Conservation (phyloP, 2,888 invertebrate species). For the Orthonevra nobilis region DNA sequence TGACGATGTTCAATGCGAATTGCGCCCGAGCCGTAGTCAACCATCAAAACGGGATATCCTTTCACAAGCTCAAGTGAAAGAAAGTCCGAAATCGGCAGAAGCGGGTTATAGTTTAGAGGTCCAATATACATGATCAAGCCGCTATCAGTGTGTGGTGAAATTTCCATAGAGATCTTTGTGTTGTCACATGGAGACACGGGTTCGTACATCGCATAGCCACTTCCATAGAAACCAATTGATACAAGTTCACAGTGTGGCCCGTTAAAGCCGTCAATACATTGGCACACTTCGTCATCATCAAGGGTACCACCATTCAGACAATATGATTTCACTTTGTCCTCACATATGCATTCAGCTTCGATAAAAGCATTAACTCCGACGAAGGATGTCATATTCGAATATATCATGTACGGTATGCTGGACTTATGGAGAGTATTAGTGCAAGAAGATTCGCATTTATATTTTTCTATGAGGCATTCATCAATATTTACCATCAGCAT, state of each 20-base stretch:
- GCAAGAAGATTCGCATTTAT: conserved; percentile 88
- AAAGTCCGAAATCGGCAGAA: conserved; percentile 89
- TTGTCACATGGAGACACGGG: conserved; percentile 92
- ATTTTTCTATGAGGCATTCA: conserved; percentile 90
- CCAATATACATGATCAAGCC: conserved; percentile 96
- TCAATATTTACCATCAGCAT: conserved; percentile 95
- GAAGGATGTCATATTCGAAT: conserved; percentile 95
- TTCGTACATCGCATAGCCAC: conserved; percentile 96
- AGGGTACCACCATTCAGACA: conserved; percentile 90
- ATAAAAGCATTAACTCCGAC: conserved; percentile 94
- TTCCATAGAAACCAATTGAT: conserved; percentile 92
- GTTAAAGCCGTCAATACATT: conserved; percentile 88
- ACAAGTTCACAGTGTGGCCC: conserved; percentile 96
- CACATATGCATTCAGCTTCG: conserved; percentile 88
- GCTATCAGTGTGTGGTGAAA: conserved; percentile 88
- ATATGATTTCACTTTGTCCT: conserved; percentile 79
- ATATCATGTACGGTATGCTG: conserved; percentile 89
- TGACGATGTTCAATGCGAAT: conserved; percentile 85
- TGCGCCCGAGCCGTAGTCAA: conserved; percentile 94
- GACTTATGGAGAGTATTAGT: conserved; percentile 88
- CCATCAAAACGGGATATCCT: conserved; percentile 90
- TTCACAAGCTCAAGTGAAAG: conserved; percentile 92
- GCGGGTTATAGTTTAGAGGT: conserved; percentile 85
- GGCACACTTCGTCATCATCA: conserved; percentile 85
- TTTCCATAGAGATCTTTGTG: conserved; percentile 89